Evolutionary conservation across 1,140 invertebrate genomes (phyloP).

Genomic region (Pogonomyrmex barbatus): DNA sequence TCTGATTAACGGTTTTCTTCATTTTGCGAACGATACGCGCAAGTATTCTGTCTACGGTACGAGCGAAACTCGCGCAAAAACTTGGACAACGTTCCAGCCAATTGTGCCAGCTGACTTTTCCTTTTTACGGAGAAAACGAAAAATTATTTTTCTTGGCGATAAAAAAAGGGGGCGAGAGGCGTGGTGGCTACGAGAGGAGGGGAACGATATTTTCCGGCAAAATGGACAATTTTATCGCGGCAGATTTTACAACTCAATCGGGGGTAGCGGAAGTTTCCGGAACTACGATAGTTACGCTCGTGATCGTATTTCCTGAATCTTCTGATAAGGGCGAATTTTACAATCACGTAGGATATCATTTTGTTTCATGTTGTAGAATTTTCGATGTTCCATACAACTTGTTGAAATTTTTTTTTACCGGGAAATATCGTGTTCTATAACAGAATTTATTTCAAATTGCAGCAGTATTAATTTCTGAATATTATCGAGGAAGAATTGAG

Average conservation of each 20-base stretch:
- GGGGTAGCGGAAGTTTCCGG: slow-evolving; percentile 36
- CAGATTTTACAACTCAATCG: slow-evolving; percentile 62
- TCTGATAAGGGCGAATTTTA: slow-evolving; percentile 58
- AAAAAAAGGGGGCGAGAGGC: neutral
- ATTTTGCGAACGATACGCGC: slow-evolving; percentile 44
- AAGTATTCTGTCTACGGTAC: slow-evolving; percentile 21
- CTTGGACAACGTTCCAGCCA: slow-evolving; percentile 27
- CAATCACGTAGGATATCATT: slow-evolving; percentile 49
- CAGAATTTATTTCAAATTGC: neutral
- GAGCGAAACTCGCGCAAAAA: slow-evolving; percentile 26
- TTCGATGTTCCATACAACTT: slow-evolving; percentile 27
- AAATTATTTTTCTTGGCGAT: slow-evolving; percentile 45
- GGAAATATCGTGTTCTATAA: slow-evolving; percentile 10
- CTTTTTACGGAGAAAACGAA: slow-evolving; percentile 20
- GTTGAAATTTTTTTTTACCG: slow-evolving; percentile 35
- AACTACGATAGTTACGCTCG: slow-evolving; percentile 43
- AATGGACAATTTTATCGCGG: slow-evolving; percentile 65
- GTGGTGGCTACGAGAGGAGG: neutral
- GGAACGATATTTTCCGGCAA: slow-evolving; percentile 55
- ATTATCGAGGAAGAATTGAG: neutral
- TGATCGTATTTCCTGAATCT: slow-evolving; percentile 57
- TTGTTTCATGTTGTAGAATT: slow-evolving; percentile 38
- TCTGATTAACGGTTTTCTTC: slow-evolving; percentile 61
- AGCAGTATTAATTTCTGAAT: neutral
- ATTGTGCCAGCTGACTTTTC: slow-evolving; percentile 34